Evolutionary conservation across 2,113 vertebrate species (phyloP), one percentile per base, ranked within the genome.

Genomic region (Lampris megalopsis): DNA sequence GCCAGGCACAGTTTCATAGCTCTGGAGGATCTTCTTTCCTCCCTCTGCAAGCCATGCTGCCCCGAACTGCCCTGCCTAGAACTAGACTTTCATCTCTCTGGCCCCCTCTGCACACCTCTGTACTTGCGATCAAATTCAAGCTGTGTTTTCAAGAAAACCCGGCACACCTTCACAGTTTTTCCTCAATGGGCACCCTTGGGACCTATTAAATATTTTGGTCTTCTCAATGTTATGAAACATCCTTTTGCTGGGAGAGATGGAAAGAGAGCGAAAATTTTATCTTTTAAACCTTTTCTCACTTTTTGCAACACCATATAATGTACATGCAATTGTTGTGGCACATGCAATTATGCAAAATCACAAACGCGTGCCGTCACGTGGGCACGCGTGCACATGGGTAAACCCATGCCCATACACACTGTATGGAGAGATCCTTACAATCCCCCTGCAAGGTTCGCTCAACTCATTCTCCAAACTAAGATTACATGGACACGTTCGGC

Each of bases 1-100:
- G 52, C 3, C 5, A 4, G 43, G 74, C 79, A 80, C 68, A 10
- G 62, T 66, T 60, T 80, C 72, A 75, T 41, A 48, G 60, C 64
- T 75, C 24, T 2, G 13, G 45, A 76, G 70, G 74, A 85, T 85
- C 71, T 81, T 80, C 62, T 89, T 85, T 77, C 80, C 64, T 54
- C 42, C 24, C 1, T 63, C 56, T 62, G 38, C 61, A 59, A 47
- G 47, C 43, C 24, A 1, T 49, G 1, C 48, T 49, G 13, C 9
- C 11, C 50, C 6, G 13, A 13, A 11, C 13, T 43, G 42, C 1
- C 41, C 73, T 73, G 79, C 83, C 76, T 71, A 73, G 7, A 6
- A 9, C 42, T 48, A 13, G 6, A 2, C 65, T 83, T 77, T 75
- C 77, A 57, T 40, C 35, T 59, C 11, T 9, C 70, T 54, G 9